These are phyloP conservation scores for Phania funesta DNA, from an alignment of 2,888 invertebrate species.

Conservation along the genomic window DNA sequence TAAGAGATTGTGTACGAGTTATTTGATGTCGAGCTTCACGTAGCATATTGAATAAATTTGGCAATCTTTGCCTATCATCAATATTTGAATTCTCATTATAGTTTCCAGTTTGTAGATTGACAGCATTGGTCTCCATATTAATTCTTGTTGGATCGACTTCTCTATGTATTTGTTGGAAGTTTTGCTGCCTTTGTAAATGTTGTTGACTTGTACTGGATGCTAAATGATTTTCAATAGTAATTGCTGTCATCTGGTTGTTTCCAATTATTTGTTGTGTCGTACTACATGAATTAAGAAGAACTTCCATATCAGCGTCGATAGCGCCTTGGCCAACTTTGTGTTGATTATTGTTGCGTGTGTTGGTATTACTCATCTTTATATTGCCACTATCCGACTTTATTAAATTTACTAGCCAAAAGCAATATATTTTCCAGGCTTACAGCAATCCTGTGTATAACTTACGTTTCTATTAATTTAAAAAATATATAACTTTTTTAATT, in stretches of 20 bases:
- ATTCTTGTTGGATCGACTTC: slow-evolving; percentile 68
- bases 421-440: neutral
- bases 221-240: slow-evolving; percentile 68
- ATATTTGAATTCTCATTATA: slow-evolving; percentile 15
- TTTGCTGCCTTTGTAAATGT: slow-evolving; percentile 38
- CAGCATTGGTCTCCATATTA: slow-evolving; percentile 69
- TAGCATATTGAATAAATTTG: slow-evolving; percentile 71
- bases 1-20: slow-evolving; percentile 62
- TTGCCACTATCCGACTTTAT: neutral
- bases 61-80: slow-evolving; percentile 60
- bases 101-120: neutral
- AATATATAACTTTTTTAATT: slow-evolving; percentile 20
- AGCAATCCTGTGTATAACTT: neutral
- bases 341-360: slow-evolving; percentile 54
- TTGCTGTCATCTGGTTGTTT: slow-evolving; percentile 57
- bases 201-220: slow-evolving; percentile 68
- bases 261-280: slow-evolving; percentile 1
- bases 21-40: slow-evolving; percentile 70
- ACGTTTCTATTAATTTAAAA: neutral
- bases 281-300: slow-evolving; percentile 32
- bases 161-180: slow-evolving; percentile 28
- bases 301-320: slow-evolving; percentile 44
- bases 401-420: neutral
- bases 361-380: slow-evolving; percentile 60
- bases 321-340: neutral